A percentile compares a stretch with the other conserved stretches of the same genome.
Conservation (phyloP, 1,140 invertebrate species). For the Leptonema lineaticorne region DNA sequence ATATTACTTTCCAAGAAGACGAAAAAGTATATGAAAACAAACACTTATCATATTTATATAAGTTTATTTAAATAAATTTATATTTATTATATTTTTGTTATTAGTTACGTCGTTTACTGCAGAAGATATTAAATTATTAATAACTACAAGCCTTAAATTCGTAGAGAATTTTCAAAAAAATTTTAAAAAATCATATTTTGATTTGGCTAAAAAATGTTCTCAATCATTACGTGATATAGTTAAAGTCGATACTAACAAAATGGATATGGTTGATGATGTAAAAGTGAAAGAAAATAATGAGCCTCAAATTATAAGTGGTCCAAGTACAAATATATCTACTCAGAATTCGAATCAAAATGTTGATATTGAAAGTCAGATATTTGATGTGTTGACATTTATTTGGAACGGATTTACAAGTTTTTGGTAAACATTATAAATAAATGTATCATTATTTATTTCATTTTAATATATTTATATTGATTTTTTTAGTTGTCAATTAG, state of each 20-base stretch:
- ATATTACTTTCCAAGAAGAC: constrained; percentile 16
- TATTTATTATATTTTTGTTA: background rate
- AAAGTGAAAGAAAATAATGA: background rate
- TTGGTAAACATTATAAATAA: constrained; percentile 23
- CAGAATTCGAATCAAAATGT: background rate
- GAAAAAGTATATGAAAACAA: constrained; percentile 5
- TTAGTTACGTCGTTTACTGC: background rate
- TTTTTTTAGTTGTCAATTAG: constrained; percentile 28
- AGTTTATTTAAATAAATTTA: background rate
- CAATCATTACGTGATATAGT: background rate
- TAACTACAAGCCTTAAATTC: background rate
- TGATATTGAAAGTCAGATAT: constrained; percentile 5
- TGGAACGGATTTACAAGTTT: constrained; percentile 22
- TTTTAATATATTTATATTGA: constrained; percentile 4
- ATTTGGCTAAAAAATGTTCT: background rate
- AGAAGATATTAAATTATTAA: background rate
- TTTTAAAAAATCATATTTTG: background rate
- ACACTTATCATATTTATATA: constrained; percentile 3
- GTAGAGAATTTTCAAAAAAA: background rate
- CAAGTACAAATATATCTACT: constrained; percentile 4
- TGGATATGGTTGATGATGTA: background rate
- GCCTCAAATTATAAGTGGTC: background rate
- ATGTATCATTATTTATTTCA: background rate
- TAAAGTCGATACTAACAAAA: background rate
- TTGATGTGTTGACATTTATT: constrained; percentile 25